A percentile compares a stretch with the other conserved stretches of the same genome.
Evolutionary conservation across 53 echinoderm and acorn worm species (phyloP).

Genomic region (Holothuria leucospilota): DNA sequence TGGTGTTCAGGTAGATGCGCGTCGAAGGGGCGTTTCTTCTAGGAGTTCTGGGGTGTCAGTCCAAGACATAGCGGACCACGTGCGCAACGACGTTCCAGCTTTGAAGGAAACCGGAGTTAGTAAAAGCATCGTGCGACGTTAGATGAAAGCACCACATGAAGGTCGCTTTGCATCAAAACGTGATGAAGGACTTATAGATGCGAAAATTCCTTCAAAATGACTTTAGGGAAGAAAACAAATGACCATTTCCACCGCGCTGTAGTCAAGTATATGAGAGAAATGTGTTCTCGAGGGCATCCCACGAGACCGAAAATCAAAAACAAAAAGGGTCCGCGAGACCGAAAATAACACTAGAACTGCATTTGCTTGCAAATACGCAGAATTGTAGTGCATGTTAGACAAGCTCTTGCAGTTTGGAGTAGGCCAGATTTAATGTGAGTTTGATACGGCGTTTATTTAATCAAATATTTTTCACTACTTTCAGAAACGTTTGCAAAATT

Average conservation of each 20-base stretch:
- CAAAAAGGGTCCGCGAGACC: too few species aligned
- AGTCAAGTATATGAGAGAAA: neutral
- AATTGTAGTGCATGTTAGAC: too few species aligned
- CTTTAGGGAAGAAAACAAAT: neutral
- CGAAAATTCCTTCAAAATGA: neutral
- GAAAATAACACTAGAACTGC: too few species aligned
- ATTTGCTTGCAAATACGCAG: too few species aligned
- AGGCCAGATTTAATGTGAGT: too few species aligned
- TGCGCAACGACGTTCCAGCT: neutral
- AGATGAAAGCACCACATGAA: neutral
- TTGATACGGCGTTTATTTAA: too few species aligned
- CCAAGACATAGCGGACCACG: neutral
- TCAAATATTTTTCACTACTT: too few species aligned
- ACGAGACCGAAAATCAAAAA: too few species aligned
- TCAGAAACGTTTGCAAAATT: too few species aligned
- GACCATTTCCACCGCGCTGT: neutral
- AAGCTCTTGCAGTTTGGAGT: too few species aligned
- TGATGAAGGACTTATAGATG: neutral
- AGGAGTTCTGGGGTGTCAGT: constrained; percentile 15
- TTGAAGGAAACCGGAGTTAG: too few species aligned
- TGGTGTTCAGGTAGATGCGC: neutral
- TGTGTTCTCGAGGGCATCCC: too few species aligned
- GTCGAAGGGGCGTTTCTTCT: neutral
- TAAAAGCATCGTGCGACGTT: neutral
- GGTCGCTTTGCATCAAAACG: neutral